Evolutionary conservation across 1,140 invertebrate species (phyloP).

Genomic region (Habropoda laboriosa): DNA sequence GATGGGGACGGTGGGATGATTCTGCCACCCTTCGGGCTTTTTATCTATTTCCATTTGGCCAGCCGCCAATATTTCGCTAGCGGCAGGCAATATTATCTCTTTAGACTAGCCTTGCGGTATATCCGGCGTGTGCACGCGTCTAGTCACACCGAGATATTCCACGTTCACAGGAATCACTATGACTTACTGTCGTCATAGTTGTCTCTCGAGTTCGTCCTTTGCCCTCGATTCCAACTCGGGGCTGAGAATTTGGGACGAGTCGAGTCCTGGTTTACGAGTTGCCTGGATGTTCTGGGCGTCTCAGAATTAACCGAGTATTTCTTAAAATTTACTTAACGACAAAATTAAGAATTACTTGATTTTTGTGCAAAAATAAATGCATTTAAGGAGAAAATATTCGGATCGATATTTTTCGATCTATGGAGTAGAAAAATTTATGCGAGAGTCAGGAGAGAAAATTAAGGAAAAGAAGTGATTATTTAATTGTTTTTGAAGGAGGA

Average conservation of each 20-base stretch:
- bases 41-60: constrained; percentile 81
- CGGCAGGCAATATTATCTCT: constrained; percentile 77
- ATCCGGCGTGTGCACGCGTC: constrained; percentile 57
- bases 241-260: constrained; percentile 1
- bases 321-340: no score
- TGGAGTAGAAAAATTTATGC: no score
- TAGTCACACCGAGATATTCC: constrained; percentile 60
- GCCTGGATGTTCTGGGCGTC: no score
- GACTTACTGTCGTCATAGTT: constrained; percentile 65
- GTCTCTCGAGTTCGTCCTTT: constrained; percentile 32
- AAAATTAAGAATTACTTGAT: no score
- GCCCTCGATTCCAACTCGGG: constrained; percentile 5
- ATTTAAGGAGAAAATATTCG: no score
- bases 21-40: constrained; percentile 67
- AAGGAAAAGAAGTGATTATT: no score
- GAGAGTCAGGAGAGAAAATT: no score
- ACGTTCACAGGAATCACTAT: constrained; percentile 56
- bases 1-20: constrained; percentile 1
- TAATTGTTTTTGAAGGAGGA: no score
- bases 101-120: constrained; percentile 70
- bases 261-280: neutral
- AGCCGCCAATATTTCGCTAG: constrained; percentile 76
- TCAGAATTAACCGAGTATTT: no score
- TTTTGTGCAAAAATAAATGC: no score
- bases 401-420: no score